Evolutionary conservation across 2,797 vertebrate species (phyloP), one percentile per base, ranked within the genome.

Genomic region (Pygocentrus nattereri): DNA sequence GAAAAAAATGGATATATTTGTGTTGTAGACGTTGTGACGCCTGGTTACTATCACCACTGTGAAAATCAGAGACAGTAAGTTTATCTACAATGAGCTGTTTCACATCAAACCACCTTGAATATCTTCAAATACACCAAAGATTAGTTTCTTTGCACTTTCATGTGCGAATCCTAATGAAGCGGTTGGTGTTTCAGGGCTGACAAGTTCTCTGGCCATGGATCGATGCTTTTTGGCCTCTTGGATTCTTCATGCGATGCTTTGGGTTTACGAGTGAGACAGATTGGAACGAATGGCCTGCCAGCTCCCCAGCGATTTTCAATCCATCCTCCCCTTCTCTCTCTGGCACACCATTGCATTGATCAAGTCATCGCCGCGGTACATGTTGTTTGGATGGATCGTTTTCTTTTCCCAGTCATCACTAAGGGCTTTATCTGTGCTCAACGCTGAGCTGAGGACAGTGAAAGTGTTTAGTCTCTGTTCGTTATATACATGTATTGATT

Each of bases 241-340:
- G 30, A 71, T 76, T 79, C 80, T 68, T 71, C 69, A 44, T 44
- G 21, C 23, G n/a, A 13, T 58, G 65, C 81, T 65, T 77, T 70
- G 69, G 65, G 74, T 80, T 83, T 50, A 65, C 44, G 62, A 52
- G 61, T 19, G 27, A 74, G 76, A 69, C 81, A 30, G 61, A 80
- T 76, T 56, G 81, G 72, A 78, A 83, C 16, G 56, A 73, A 83
- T 83, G 75, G 76, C 54, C 81, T 76, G 78, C 78, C 78, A 70
- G 49, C 69, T 83, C 49, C 54, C 44, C 50, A 80, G 72, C 56
- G 68, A 76, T 76, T 78, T 70, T 64, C 75, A 56, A 67, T 82
- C 58, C 50, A 70, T 75, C 77, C 19, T 67, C 59, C 64, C 59
- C 13, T 31, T 44, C 41, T 59, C 27, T 77, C 75, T 73, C 44